Percentiles rank a stretch among this genome's conserved stretches.
phyloP scores from a whole-genome alignment of 2,113 vertebrate species.

The Cheilinus undulatus region DNA sequence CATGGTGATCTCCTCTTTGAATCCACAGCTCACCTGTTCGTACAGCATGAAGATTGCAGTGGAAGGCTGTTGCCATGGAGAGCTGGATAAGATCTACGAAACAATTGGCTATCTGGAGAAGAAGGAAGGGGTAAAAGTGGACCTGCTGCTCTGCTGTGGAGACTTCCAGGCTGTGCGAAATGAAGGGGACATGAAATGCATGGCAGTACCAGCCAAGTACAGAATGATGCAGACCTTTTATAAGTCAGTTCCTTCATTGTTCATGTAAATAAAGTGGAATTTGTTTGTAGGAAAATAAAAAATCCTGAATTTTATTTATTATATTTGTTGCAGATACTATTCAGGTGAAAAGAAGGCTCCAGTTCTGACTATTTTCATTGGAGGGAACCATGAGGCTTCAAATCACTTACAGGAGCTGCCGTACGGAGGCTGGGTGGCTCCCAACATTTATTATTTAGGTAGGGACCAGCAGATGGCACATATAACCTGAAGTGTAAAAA shows the following conservation, averaged over 20 bases:
- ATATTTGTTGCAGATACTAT: slow-evolving; percentile 87
- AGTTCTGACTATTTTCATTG: slow-evolving; percentile 95
- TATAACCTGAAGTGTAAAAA: too few species aligned
- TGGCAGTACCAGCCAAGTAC: slow-evolving; percentile 95
- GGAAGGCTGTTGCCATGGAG: slow-evolving; percentile 95
- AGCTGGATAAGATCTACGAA: slow-evolving; percentile 96
- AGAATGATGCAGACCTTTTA: slow-evolving; percentile 96
- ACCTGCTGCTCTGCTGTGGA: slow-evolving; percentile 92
- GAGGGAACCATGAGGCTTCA: slow-evolving; percentile 97
- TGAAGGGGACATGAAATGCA: slow-evolving; percentile 94
- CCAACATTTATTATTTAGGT: slow-evolving; percentile 98
- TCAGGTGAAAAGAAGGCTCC: slow-evolving; percentile 96
- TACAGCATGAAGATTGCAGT: slow-evolving; percentile 92
- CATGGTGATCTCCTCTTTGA: not conserved
- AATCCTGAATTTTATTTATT: not conserved
- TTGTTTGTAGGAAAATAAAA: not conserved
- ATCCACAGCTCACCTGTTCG: not conserved
- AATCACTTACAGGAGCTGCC: slow-evolving; percentile 96
- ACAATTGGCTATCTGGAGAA: slow-evolving; percentile 89
- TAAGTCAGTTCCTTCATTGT: slow-evolving; percentile 83
- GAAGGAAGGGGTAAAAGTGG: slow-evolving; percentile 86
- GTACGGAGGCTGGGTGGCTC: slow-evolving; percentile 98
- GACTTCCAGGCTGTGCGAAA: slow-evolving; percentile 98
- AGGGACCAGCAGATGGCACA: slow-evolving; percentile 44
- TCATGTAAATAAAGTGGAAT: not conserved